Evolutionary conservation across 2,113 vertebrate species (phyloP), one percentile per base, ranked within the genome.

Genomic region (Dasyornis broadbenti): DNA sequence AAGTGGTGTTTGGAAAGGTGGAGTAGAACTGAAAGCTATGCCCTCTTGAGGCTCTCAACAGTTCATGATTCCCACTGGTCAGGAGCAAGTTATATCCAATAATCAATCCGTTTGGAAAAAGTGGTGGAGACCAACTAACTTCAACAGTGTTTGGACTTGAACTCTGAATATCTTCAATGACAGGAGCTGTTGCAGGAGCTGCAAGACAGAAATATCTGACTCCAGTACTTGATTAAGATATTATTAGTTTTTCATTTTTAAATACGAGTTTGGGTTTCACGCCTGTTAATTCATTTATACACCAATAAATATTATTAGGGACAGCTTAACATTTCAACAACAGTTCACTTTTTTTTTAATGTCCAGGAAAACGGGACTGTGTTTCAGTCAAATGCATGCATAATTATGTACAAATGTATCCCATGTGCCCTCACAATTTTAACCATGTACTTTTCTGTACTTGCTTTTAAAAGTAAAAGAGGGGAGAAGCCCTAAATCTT

Each of bases 21-120:
- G 98, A 98, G 50, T 97, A 98, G 96, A 98, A 98, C 80, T 97
- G 98, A 89, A 98, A 98, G 66, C 92, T 98, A 9, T 97, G 97
- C 39, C 96, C 97, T 81, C 97, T 90, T 24, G 97, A 97, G 27
- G 97, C 92, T 95, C 92, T 77, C 66, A 94, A 54, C 45, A 98
- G 37, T 60, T 95, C n/a, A 3, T 98, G 96, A 24, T 80, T 94
- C 73, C 95, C 94, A 44, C 97, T 97, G 68, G 82, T 95, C 82
- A 98, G 92, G 24, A 97, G 96, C 89, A 98, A 96, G 59, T 98
- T 98, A 71, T 98, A 98, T 19, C 98, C 98, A 86, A 98, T 68
- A 92, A 98, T 95, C 82, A 96, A 96, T 82, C 98, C 98, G 4
- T 97, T 97, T 0, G 97, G 98, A 87, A 98, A 98, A 47, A 96